A percentile compares a stretch with the other conserved stretches of the same genome.
These are phyloP conservation scores for Chrysoperla carnea DNA, from an alignment of 1,140 invertebrate species.

Conservation along the genomic window DNA sequence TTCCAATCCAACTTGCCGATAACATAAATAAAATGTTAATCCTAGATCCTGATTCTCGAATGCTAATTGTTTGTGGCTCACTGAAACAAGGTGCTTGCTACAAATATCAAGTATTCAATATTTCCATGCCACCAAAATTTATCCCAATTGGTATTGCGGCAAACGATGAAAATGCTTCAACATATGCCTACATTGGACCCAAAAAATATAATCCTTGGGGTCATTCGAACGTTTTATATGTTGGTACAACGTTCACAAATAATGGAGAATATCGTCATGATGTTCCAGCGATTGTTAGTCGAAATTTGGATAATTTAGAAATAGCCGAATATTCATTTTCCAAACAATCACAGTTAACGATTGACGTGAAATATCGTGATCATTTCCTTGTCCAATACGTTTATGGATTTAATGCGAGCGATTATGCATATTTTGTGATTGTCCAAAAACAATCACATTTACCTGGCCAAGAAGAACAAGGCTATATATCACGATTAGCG, in stretches of 20 bases:
- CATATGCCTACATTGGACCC: conserved; percentile 87
- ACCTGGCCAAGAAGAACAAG: conserved; percentile 69
- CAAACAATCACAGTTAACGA: conserved; percentile 71
- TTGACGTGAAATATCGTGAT: conserved; percentile 87
- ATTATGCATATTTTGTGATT: conserved; percentile 88
- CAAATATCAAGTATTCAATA: conserved; percentile 68
- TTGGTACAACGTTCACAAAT: conserved; percentile 86
- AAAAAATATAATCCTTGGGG: conserved; percentile 64
- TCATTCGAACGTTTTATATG: conserved; percentile 70
- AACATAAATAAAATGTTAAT: conserved; percentile 87
- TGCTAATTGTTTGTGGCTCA: conserved; percentile 76
- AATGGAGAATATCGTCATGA: conserved; percentile 84
- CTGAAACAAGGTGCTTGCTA: conserved; percentile 73
- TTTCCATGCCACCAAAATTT: conserved; percentile 55
- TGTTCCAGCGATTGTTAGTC: conserved; percentile 80
- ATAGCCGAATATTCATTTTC: conserved; percentile 71
- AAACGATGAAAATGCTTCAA: conserved; percentile 80
- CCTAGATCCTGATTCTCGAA: conserved; percentile 61
- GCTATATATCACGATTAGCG: conserved; percentile 77
- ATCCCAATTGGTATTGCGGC: conserved; percentile 68
- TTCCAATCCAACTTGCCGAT: conserved; percentile 48
- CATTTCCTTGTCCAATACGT: conserved; percentile 89
- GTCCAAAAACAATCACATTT: conserved; percentile 86
- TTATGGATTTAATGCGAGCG: conserved; percentile 87
- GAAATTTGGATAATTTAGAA: conserved; percentile 58